Evolutionary conservation across 2,888 invertebrate species (phyloP).

Genomic region (Scaptomyza reducta): DNA sequence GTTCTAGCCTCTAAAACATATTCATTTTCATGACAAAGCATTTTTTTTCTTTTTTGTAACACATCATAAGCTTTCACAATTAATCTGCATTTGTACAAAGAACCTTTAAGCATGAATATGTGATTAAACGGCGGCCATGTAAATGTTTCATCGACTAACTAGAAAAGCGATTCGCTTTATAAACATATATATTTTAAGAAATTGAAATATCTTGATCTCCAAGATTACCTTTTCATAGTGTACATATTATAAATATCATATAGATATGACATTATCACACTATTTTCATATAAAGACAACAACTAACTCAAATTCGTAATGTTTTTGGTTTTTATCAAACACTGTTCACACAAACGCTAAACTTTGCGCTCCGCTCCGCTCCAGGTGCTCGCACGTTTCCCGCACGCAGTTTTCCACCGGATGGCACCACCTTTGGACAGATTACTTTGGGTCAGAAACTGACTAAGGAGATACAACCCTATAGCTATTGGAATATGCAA

Average conservation of each 20-base stretch:
- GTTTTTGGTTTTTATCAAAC: conserved; percentile 43
- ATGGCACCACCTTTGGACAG: conserved; percentile 96
- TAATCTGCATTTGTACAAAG: conserved; percentile 60
- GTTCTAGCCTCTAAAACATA: conserved; percentile 8
- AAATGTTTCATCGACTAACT: conserved; percentile 23
- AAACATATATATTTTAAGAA: neutral
- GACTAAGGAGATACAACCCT: conserved; percentile 95
- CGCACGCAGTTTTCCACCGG: conserved; percentile 95
- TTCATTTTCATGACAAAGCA: neutral
- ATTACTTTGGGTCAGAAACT: conserved; percentile 94
- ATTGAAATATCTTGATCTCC: neutral
- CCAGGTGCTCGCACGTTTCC: conserved; percentile 94
- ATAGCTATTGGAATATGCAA: conserved; percentile 99
- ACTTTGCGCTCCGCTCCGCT: conserved; percentile 16
- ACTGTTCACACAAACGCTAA: conserved; percentile 22
- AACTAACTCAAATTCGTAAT: conserved; percentile 46
- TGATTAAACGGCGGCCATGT: conserved; percentile 39
- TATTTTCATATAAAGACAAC: neutral
- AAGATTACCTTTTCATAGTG: neutral
- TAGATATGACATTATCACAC: conserved; percentile 2
- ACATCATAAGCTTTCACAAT: conserved; percentile 2
- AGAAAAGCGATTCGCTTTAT: neutral
- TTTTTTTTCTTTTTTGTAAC: neutral
- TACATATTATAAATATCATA: neutral
- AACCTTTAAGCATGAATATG: conserved; percentile 44